Base-by-base conservation (phyloP, 2,888 invertebrate genomes). In the Furcula furcula region DNA sequence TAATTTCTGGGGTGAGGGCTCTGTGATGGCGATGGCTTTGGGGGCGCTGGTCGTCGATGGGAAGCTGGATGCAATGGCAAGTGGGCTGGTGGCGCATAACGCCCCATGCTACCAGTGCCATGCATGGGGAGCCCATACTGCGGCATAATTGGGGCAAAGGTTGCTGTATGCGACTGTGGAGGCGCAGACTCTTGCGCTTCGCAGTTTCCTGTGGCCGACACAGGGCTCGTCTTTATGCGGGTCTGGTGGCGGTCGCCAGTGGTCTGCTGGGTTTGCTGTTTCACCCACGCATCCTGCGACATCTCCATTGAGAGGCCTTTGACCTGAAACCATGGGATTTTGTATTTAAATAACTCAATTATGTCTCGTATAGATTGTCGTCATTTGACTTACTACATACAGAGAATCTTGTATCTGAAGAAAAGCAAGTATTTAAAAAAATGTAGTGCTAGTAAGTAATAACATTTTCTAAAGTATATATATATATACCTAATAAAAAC, bases 121-220 rank as follows among this genome's bases (percentile, higher is more conserved):
- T 88, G 79, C 43, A 82, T 74, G 14, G 81, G 83, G 68, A 79
- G 67, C 14, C 73, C 73, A 30, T 87, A 87, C 46, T 76, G 77
- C 4, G 83, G 81, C 68, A 88, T 77, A 27, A 86, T 84, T 4
- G 88, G 86, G 7, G 86, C 82, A 30, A 87, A 88, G 1, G 86
- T 77, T 9, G 86, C 75, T 6, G 76, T 69, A 45, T 86, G 74
- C 37, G 76, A 72, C 63, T 73, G 86, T 22, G 65, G 73, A 23
- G 63, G 79, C 18, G 91, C 89, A 31, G 95, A 93, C 71, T 95
- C 95, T 48, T 84, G 84, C 5, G 58, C 75, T 37, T 88, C 87
- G 40, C 86, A 85, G 43, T 71, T 84, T 3, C 75, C 84, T n/a
- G 85, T 74, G 1, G 78, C 84, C 5, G 85, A 82, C 7, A 86